Evolutionary conservation across 2,888 invertebrate genomes (phyloP).

Genomic region (Cephus rjabovi): DNA sequence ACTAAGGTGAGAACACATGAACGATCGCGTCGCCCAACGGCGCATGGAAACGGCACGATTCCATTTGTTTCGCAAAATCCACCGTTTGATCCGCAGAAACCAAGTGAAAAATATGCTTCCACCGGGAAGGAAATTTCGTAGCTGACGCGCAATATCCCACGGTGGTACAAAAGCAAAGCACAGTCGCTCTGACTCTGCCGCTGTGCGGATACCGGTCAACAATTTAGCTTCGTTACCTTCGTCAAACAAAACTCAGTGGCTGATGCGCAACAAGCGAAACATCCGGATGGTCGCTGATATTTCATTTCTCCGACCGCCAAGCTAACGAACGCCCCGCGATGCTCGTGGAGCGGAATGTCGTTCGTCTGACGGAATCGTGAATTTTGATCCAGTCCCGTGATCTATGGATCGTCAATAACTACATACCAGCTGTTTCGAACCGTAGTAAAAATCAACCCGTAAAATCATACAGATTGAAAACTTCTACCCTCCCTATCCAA

Average conservation of each 20-base stretch:
- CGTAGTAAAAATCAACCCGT: no score
- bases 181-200: not conserved
- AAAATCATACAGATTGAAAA: no score
- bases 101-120: slow-evolving; percentile 12
- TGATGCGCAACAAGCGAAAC: not conserved
- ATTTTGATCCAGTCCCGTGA: no score
- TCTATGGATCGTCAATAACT: no score
- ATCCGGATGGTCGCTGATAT: no score
- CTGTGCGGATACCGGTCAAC: slow-evolving; percentile 9
- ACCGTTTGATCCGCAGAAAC: slow-evolving; percentile 21
- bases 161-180: not conserved
- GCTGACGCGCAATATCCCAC: not conserved
- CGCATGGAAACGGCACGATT: slow-evolving; percentile 40
- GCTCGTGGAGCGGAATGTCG: no score
- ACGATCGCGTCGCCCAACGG: slow-evolving; percentile 11
- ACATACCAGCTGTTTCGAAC: no score
- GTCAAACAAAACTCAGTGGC: slow-evolving; percentile 15
- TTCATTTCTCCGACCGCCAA: no score
- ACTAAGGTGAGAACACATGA: no score
- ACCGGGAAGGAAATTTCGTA: slow-evolving; percentile 8
- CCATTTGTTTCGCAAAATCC: slow-evolving; percentile 35
- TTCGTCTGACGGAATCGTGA: no score
- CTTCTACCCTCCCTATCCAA: no score
- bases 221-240: slow-evolving; percentile 26
- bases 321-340: no score